phyloP scores from a whole-genome alignment of 2,113 vertebrate species.

The Chaetops frenatus region DNA sequence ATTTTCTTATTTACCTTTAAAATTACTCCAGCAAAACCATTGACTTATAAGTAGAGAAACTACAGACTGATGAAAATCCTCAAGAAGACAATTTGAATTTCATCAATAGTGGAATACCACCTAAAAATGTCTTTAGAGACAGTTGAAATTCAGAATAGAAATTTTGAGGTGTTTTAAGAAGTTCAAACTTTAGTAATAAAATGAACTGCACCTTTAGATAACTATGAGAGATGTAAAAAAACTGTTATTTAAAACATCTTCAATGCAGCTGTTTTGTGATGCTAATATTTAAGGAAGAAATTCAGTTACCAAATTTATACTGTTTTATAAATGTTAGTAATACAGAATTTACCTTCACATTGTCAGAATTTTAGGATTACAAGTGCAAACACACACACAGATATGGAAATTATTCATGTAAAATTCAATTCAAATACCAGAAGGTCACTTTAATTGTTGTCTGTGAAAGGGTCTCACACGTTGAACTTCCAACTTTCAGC shows the following conservation, averaged over 20 bases:
- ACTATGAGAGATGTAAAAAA: neutral
- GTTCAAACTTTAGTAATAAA: neutral
- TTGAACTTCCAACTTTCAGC: neutral
- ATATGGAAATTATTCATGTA: neutral
- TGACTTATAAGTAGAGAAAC: neutral
- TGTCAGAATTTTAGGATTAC: neutral
- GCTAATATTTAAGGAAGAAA: neutral
- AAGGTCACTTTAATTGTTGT: neutral
- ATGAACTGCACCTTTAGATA: neutral
- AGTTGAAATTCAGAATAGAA: neutral
- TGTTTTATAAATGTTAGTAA: neutral
- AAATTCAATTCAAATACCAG: neutral
- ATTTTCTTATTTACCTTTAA: neutral
- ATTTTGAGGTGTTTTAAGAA: neutral
- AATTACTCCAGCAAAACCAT: neutral
- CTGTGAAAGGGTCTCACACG: neutral
- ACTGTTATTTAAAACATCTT: constrained; percentile 38
- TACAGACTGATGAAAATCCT: neutral
- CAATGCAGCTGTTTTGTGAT: neutral
- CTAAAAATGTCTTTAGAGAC: neutral
- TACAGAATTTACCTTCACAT: neutral
- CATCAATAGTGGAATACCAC: neutral
- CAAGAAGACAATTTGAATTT: neutral
- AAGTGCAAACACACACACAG: neutral
- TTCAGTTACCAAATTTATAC: neutral